Conservation (phyloP, 2,888 invertebrate genomes). For the Galeruca laticollis region DNA sequence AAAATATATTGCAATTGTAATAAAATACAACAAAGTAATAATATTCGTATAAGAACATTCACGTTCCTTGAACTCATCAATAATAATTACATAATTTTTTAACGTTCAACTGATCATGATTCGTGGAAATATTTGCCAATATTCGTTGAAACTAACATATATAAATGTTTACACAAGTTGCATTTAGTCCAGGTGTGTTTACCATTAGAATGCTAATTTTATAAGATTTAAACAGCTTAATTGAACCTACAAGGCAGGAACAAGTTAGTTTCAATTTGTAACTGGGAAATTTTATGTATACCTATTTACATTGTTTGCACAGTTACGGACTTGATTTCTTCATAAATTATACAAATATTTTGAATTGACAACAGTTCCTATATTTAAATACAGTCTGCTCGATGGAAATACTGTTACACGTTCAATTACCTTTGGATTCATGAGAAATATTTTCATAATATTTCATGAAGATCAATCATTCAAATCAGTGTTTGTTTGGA, state of each 20-base stretch:
- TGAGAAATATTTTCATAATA: too few species aligned
- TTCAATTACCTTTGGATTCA: too few species aligned
- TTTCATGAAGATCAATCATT: too few species aligned
- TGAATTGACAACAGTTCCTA: too few species aligned
- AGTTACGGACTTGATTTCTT: too few species aligned
- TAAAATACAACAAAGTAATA: too few species aligned
- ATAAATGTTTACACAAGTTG: background rate
- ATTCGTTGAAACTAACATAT: background rate
- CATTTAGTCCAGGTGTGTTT: background rate
- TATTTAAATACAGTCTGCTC: too few species aligned
- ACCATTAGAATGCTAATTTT: constrained; percentile 1
- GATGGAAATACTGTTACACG: too few species aligned
- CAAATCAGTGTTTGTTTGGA: too few species aligned
- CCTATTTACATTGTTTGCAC: background rate
- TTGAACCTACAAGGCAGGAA: background rate
- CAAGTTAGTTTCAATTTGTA: background rate
- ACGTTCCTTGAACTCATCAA: background rate
- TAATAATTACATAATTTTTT: background rate
- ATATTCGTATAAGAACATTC: too few species aligned
- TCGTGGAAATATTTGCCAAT: background rate
- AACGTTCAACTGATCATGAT: background rate
- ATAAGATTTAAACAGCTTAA: background rate
- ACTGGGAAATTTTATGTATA: background rate
- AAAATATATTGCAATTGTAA: too few species aligned
- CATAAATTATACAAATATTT: too few species aligned